Base-by-base conservation (phyloP, 2,113 vertebrate genomes). In the Nothocercus julius region DNA sequence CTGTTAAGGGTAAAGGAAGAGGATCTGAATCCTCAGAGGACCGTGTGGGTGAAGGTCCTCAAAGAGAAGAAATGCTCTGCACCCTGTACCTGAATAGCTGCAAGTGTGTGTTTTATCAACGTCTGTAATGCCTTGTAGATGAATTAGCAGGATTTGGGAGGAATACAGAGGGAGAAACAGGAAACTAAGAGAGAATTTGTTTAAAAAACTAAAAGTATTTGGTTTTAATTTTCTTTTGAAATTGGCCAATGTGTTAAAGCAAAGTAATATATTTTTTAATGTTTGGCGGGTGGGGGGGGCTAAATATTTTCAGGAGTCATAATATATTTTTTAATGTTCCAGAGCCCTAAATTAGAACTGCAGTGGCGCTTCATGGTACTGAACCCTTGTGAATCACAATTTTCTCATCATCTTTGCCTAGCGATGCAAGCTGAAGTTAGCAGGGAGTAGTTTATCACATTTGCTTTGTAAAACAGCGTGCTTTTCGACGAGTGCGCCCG, bases 221-320 rank as follows among this genome's bases (percentile, higher is more conserved):
- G 9, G 2, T 3, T 28, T 80, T 58, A 1, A 2, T 81, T 88
- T 80, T 67, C 24, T 67, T 78, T 75, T 47, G 19, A 83, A 68
- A 19, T 62, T 70, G 36, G 5, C 27, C 16, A 28, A 0, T 38
- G 3, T 42, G 5, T 81, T 85, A 64, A 93, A 87, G 54, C 21
- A 67, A 51, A 83, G 28, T 59, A 83, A 54, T 74, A 9, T 9
- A 10, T 70, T 93, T 88, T 13, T 70, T 49, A 11, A 14, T 36
- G 54, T 70, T 49, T 2, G 6, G 42, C 34, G 62, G 4, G 36
- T 36, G 36, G 36, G 36, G 36, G 36, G 36, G 0, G 0, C 30
- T 54, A 42, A 28, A 2, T 83, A 47, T 47, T 47, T 47, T 47
- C 47, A 20, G 19, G 20, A 19, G 19, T 19, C 47, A 32, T 59